Evolutionary conservation across 2,888 invertebrate genomes (phyloP).

Genomic region (Lamproptera curius): DNA sequence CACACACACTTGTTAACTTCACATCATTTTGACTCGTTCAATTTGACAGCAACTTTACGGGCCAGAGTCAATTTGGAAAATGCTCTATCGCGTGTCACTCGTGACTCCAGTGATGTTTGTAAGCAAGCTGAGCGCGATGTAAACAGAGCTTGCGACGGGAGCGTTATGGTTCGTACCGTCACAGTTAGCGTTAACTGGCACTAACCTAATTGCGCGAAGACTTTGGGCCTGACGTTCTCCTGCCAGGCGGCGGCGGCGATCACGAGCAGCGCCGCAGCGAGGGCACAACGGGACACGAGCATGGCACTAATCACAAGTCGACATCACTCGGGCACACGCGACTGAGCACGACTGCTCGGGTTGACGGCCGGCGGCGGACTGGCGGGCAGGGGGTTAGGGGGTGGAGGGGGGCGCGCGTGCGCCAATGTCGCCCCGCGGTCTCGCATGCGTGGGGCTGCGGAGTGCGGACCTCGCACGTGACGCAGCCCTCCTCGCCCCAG

Average conservation of each 20-base stretch:
- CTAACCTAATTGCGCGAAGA: conserved; percentile 95
- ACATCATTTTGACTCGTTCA: neutral
- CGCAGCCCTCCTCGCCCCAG: conserved; percentile 74
- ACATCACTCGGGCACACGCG: conserved; percentile 65
- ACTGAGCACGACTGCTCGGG: conserved; percentile 72
- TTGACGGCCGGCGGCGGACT: conserved; percentile 72
- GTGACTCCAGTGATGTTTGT: conserved; percentile 59
- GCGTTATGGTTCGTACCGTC: conserved; percentile 31
- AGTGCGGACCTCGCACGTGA: conserved; percentile 77
- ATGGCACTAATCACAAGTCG: conserved; percentile 76
- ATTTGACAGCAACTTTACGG: neutral
- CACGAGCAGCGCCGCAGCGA: conserved; percentile 75
- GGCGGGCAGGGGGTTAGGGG: conserved; percentile 27
- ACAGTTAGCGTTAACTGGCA: conserved; percentile 39
- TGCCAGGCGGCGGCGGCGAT: conserved; percentile 86
- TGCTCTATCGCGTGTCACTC: conserved; percentile 4
- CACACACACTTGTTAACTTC: too few species aligned
- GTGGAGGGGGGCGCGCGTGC: conserved; percentile 48
- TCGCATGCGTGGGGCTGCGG: conserved; percentile 77
- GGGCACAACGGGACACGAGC: conserved; percentile 71
- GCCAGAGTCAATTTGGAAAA: neutral
- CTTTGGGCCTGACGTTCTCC: conserved; percentile 94
- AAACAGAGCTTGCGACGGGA: conserved; percentile 41
- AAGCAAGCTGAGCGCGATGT: conserved; percentile 64
- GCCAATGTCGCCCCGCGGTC: conserved; percentile 70